Evolutionary conservation across 1,140 invertebrate genomes (phyloP), one percentile per base, ranked within the genome.

Genomic region (Stratiolaelaps scimitus): DNA sequence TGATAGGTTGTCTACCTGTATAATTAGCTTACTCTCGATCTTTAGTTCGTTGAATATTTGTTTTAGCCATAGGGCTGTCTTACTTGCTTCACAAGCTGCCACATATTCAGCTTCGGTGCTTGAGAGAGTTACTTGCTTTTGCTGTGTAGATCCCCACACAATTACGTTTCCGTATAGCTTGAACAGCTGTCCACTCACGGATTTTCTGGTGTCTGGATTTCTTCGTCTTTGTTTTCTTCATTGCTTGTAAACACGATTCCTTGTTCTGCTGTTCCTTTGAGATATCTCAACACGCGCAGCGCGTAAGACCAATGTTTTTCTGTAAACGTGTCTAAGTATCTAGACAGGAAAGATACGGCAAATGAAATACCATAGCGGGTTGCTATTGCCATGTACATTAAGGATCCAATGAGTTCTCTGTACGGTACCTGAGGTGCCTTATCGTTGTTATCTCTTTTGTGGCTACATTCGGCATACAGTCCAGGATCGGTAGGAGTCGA

Each of bases 21-120:
- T 13, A 13, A n/a, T 45, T 45, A 45, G 44, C 13, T 13, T 45
- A 13, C 13, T 13, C n/a, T 45, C 44, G 13, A 13, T 45, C n/a
- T n/a, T n/a, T 45, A 45, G 13, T 45, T 45, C 44, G 13, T 45
- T 45, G 44, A 45, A 45, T 13, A 45, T 13, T 45, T 45, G 44
- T 45, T 45, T 45, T 45, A 45, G n/a, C 44, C 44, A 45, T n/a
- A 45, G n/a, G 13, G 44, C 44, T 45, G 44, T 45, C 44, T 45
- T 45, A 13, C 13, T 45, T 45, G 44, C 44, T 45, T 45, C 44
- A n/a, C 44, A 13, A n/a, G 44, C 44, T 45, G 44, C 44, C n/a
- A 45, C 13, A n/a, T 13, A 45, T 45, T 45, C 44, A 13, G 44
- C n/a, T n/a, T n/a, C n/a, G n/a, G n/a, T n/a, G n/a, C n/a, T n/a